These are phyloP conservation scores for Thunnus thynnus DNA, from an alignment of 2,113 vertebrate species.

Conservation along the genomic window DNA sequence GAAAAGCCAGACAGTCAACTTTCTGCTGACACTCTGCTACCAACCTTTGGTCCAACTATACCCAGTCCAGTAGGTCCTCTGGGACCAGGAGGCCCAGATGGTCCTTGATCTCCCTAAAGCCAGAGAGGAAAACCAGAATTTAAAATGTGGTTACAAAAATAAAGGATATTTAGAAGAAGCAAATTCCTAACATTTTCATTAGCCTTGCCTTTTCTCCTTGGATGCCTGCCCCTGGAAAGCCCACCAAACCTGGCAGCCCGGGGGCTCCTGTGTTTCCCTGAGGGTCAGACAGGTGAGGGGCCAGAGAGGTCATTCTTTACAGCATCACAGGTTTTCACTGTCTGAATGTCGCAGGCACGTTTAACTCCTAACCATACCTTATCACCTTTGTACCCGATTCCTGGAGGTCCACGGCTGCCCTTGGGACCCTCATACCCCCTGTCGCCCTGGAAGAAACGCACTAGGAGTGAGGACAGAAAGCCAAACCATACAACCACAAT, in stretches of 20 bases:
- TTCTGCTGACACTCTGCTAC: constrained; percentile 15
- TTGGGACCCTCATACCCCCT: constrained; percentile 86
- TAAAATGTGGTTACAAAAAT: background rate
- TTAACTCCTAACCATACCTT: constrained; percentile 81
- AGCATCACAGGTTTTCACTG: constrained; percentile 6
- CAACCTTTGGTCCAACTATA: constrained; percentile 81
- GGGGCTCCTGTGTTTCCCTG: constrained; percentile 86
- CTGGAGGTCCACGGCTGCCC: constrained; percentile 84
- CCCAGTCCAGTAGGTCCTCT: constrained; percentile 81
- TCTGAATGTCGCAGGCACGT: background rate
- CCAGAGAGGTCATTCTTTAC: constrained; percentile 20
- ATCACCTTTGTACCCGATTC: constrained; percentile 87
- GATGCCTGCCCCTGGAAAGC: constrained; percentile 78
- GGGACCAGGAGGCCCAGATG: constrained; percentile 75
- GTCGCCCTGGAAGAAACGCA: constrained; percentile 87
- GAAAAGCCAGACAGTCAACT: background rate
- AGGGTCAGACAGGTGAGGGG: constrained; percentile 16
- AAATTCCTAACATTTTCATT: background rate
- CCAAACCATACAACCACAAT: background rate
- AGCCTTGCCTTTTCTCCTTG: constrained; percentile 85
- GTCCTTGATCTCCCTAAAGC: constrained; percentile 81
- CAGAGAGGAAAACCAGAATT: background rate
- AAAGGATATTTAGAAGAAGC: background rate
- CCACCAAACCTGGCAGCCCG: constrained; percentile 76
- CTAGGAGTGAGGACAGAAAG: background rate